Evolutionary conservation across 1,140 invertebrate genomes (phyloP).

Genomic region (Camponotus floridanus): DNA sequence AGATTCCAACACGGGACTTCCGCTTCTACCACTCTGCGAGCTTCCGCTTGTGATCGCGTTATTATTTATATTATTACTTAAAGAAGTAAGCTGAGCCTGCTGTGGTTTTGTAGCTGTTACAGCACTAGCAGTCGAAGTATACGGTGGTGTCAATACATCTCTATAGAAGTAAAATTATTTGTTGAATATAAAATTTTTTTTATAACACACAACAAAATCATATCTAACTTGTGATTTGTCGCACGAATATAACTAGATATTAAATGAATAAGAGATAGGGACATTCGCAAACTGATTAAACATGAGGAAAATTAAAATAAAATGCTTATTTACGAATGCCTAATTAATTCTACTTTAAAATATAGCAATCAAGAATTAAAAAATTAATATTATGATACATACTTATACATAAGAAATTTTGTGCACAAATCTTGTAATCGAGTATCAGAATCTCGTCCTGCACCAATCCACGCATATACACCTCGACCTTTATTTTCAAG

Average conservation of each 20-base stretch:
- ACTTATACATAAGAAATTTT: conserved; percentile 83
- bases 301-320: background rate
- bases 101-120: conserved; percentile 69
- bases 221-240: background rate
- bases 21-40: conserved; percentile 58
- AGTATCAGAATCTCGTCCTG: conserved; percentile 95
- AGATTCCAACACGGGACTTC: conserved; percentile 77
- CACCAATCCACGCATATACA: conserved; percentile 97
- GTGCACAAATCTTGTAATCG: conserved; percentile 91
- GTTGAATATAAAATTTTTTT: background rate
- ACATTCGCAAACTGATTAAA: background rate
- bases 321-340: background rate
- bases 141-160: conserved; percentile 78
- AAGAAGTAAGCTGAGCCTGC: conserved; percentile 56
- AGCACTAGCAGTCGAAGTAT: conserved; percentile 43
- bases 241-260: background rate
- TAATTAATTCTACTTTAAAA: background rate
- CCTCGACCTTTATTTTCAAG: conserved; percentile 93
- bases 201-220: background rate
- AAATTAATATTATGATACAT: conserved; percentile 28
- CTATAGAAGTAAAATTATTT: conserved; percentile 71
- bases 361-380: background rate
- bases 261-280: background rate
- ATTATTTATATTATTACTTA: conserved; percentile 59
- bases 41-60: conserved; percentile 34